Percentiles rank a stretch among this genome's conserved stretches.
These are phyloP conservation scores for Reinhardtius hippoglossoides DNA, from an alignment of 2,113 vertebrate species.

Conservation along the genomic window DNA sequence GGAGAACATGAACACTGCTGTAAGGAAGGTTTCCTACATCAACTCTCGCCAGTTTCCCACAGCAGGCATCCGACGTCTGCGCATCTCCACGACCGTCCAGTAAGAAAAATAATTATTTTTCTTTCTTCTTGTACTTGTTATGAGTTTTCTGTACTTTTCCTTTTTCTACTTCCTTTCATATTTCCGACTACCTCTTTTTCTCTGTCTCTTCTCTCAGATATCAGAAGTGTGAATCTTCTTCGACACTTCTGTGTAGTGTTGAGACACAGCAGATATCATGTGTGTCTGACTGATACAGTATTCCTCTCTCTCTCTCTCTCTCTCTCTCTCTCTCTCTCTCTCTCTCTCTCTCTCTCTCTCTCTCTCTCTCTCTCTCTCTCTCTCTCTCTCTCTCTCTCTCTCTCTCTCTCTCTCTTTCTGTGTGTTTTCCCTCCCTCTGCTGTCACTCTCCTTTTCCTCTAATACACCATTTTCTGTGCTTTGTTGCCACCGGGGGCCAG, in stretches of 20 bases:
- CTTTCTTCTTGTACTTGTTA: background rate
- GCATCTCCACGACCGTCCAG: conserved; percentile 94
- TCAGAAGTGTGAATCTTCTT: conserved; percentile 8
- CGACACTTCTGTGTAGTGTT: conserved; percentile 22
- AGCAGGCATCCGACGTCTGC: conserved; percentile 87
- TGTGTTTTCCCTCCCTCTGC: conserved; percentile 15
- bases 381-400: conserved; percentile 11
- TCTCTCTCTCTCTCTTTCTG: background rate
- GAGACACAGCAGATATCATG: conserved; percentile 44
- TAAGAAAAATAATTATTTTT: conserved; percentile 75
- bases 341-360: conserved; percentile 1
- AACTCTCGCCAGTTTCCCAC: conserved; percentile 97
- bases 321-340: background rate
- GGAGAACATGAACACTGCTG: conserved; percentile 90
- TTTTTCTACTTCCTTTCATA: background rate
- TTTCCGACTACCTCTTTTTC: background rate
- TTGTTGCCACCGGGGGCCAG: conserved; percentile 60
- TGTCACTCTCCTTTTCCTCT: conserved; percentile 60
- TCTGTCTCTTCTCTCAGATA: background rate
- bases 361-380: background rate
- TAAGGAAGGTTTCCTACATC: conserved; percentile 96
- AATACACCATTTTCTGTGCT: conserved; percentile 51
- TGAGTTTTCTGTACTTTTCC: too few species aligned
- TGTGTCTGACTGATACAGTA: conserved; percentile 29
- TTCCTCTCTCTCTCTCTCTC: conserved; percentile 18